Percentiles rank a stretch among this genome's conserved stretches.
Evolutionary conservation across 2,888 invertebrate species (phyloP).

Genomic region (Colletes collaris): DNA sequence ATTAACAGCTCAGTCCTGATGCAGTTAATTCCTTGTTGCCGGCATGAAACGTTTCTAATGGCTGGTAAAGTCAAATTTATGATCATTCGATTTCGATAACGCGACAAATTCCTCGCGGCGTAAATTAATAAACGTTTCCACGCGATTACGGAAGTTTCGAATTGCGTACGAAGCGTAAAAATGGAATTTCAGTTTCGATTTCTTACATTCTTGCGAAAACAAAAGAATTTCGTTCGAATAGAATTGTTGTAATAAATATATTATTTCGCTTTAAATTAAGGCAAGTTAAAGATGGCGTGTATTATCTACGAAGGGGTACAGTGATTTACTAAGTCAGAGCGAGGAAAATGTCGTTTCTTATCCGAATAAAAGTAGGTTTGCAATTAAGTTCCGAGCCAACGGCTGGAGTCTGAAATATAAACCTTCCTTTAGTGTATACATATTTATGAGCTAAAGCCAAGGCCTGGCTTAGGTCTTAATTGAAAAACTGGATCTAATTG

Average conservation of each 20-base stretch:
- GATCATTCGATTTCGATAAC: neutral
- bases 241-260: too few species aligned
- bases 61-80: slow-evolving; percentile 18
- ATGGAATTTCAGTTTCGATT: too few species aligned
- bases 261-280: too few species aligned
- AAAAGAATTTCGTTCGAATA: too few species aligned
- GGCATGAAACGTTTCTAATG: slow-evolving; percentile 24
- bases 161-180: too few species aligned
- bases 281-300: too few species aligned
- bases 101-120: slow-evolving; percentile 15
- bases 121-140: slow-evolving; percentile 21
- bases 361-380: slow-evolving; percentile 37
- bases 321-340: slow-evolving; percentile 33
- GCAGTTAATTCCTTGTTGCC: slow-evolving; percentile 31
- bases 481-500: slow-evolving; percentile 71
- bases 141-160: neutral
- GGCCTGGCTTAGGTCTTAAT: slow-evolving; percentile 63
- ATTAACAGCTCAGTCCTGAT: slow-evolving; percentile 21
- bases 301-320: neutral
- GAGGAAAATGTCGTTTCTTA: slow-evolving; percentile 28
- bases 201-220: too few species aligned
- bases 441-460: slow-evolving; percentile 65
- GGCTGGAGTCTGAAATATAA: slow-evolving; percentile 56
- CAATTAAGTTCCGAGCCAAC: slow-evolving; percentile 60
- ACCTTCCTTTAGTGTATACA: slow-evolving; percentile 59